These are phyloP conservation scores for Acleris sparsana DNA, from an alignment of 2,888 invertebrate genomes.

Conservation along the genomic window DNA sequence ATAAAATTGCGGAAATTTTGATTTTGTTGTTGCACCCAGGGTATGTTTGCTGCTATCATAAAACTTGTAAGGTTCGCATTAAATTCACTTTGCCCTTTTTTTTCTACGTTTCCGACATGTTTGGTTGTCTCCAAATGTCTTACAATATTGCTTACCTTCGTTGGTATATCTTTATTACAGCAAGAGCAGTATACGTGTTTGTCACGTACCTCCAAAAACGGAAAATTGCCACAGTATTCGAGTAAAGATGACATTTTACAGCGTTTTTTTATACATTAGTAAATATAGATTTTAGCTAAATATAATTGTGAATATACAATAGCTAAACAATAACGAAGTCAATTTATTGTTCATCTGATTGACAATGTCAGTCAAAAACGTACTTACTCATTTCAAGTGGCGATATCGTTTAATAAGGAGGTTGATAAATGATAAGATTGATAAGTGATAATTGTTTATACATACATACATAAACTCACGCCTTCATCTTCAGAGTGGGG, in stretches of 20 bases:
- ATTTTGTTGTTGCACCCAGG: neutral
- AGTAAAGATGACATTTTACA: neutral
- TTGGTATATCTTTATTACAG: neutral
- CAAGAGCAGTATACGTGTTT: neutral
- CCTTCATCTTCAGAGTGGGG: no score
- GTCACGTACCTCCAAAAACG: slow-evolving; percentile 11
- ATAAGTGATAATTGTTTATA: no score
- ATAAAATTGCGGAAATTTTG: no score
- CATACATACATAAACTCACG: no score
- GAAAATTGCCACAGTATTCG: slow-evolving; percentile 7
- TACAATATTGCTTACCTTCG: neutral
- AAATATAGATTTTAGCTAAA: neutral
- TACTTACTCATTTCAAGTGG: neutral
- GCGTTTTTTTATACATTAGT: neutral
- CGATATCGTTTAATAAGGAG: neutral
- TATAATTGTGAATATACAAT: neutral
- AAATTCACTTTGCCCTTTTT: neutral
- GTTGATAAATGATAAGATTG: no score
- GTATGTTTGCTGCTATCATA: neutral
- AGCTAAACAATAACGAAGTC: neutral
- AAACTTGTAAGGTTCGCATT: neutral
- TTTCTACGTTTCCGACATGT: neutral
- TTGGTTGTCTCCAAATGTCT: neutral
- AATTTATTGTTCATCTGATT: neutral
- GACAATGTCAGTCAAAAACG: neutral